Evolutionary conservation across 2,797 vertebrate genomes (phyloP).

Genomic region (Poeciliopsis turneri): DNA sequence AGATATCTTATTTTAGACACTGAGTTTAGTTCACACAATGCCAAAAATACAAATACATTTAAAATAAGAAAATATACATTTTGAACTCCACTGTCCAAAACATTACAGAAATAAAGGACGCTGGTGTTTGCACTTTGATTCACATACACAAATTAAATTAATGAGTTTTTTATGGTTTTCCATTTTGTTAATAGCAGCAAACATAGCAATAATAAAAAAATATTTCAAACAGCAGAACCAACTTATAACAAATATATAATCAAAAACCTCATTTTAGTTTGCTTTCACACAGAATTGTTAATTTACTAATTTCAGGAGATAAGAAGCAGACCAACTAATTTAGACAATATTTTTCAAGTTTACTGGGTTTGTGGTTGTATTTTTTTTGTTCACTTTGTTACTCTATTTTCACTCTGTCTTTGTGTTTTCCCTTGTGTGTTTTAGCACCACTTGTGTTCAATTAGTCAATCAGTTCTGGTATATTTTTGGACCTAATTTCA

Average conservation of each 20-base stretch:
- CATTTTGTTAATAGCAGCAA: neutral
- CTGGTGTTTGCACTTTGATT: neutral
- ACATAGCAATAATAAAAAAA: neutral
- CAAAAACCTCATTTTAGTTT: neutral
- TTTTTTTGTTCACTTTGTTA: neutral
- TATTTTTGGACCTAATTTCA: neutral
- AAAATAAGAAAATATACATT: neutral
- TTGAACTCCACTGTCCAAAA: neutral
- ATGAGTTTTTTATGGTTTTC: neutral
- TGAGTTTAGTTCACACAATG: too few relatives aligned
- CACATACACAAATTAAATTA: neutral
- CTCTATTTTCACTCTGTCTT: neutral
- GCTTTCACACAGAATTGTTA: neutral
- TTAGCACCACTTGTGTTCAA: constrained; percentile 3
- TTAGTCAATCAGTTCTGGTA: neutral
- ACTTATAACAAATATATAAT: neutral
- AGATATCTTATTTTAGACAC: too few relatives aligned
- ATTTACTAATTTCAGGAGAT: neutral
- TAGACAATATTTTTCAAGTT: neutral
- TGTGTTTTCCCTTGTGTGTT: neutral
- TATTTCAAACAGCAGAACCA: neutral
- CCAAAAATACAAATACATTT: too few relatives aligned
- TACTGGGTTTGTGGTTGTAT: neutral
- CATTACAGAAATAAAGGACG: neutral
- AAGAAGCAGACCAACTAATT: neutral